Evolutionary conservation across 1,140 invertebrate species (phyloP).

Genomic region (Apis florea): DNA sequence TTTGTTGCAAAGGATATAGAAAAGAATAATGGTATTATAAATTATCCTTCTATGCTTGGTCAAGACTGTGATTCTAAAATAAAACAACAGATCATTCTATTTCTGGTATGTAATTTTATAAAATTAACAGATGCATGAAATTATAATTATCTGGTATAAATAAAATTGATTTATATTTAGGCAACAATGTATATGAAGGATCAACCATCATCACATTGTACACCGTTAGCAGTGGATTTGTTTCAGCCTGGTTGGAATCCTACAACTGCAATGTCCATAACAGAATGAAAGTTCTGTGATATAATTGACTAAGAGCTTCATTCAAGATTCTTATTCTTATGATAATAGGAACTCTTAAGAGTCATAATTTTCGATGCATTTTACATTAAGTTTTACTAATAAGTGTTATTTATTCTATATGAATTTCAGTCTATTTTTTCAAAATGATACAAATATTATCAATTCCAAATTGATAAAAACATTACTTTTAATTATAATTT

Average conservation of each 20-base stretch:
- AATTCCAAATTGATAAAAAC: conserved; percentile 32
- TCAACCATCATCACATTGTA: conserved; percentile 93
- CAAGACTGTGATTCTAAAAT: conserved; percentile 78
- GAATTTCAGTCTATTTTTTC: conserved; percentile 22
- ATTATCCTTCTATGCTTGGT: conserved; percentile 84
- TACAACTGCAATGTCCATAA: conserved; percentile 45
- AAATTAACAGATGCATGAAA: not conserved
- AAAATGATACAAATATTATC: not conserved
- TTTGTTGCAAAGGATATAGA: conserved; percentile 82
- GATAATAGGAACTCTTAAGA: conserved; percentile 28
- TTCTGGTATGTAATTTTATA: conserved; percentile 80
- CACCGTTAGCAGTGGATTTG: conserved; percentile 85
- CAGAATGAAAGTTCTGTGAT: conserved; percentile 44
- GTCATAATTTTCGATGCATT: conserved; percentile 44
- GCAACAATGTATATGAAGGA: conserved; percentile 91
- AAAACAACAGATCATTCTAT: conserved; percentile 83
- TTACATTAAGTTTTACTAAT: conserved; percentile 35
- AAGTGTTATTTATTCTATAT: conserved; percentile 57
- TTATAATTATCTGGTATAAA: conserved; percentile 8
- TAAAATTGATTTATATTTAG: conserved; percentile 74
- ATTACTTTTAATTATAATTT: conserved; percentile 13
- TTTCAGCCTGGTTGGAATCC: conserved; percentile 82
- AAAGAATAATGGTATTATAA: conserved; percentile 77
- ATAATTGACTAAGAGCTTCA: conserved; percentile 30
- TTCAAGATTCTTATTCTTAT: conserved; percentile 40